Percentiles rank a stretch among this genome's conserved stretches.
Conservation (phyloP, 1,140 invertebrate genomes). For the Drosophila arawakana region DNA sequence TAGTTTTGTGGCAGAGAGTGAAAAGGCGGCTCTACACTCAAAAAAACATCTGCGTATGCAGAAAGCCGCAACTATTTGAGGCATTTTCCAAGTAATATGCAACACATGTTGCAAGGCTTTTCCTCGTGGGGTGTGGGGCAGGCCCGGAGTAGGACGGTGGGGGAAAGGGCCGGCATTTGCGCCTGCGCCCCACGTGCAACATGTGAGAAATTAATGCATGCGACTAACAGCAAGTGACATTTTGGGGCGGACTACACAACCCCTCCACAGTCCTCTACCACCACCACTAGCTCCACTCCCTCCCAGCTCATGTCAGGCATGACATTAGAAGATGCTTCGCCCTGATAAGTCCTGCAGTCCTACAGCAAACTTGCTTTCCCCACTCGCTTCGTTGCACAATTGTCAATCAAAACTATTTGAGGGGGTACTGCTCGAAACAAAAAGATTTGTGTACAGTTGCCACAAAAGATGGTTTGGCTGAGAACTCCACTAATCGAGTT, state of each 20-base stretch:
- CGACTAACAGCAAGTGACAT: slow-evolving; percentile 46
- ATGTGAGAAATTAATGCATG: slow-evolving; percentile 33
- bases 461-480: slow-evolving; percentile 8
- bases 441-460: slow-evolving; percentile 40
- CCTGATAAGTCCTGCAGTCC: slow-evolving; percentile 35
- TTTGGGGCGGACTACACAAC: neutral
- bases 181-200: slow-evolving; percentile 39
- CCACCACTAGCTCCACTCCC: neutral
- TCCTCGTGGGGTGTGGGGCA: neutral
- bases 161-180: slow-evolving; percentile 13
- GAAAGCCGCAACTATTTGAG: slow-evolving; percentile 45
- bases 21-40: neutral
- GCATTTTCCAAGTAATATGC: slow-evolving; percentile 63
- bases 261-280: neutral
- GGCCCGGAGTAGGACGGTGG: neutral
- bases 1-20: slow-evolving; percentile 26
- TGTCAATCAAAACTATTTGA: slow-evolving; percentile 39
- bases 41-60: slow-evolving; percentile 41
- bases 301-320: slow-evolving; percentile 40
- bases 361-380: slow-evolving; percentile 4
- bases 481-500: neutral
- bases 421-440: no score
- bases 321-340: slow-evolving; percentile 48
- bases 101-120: slow-evolving; percentile 45
- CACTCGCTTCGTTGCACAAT: slow-evolving; percentile 33